These are phyloP conservation scores for Actinernus sp. DNA, from an alignment of 92 coral and sea anemone species.

Conservation along the genomic window DNA sequence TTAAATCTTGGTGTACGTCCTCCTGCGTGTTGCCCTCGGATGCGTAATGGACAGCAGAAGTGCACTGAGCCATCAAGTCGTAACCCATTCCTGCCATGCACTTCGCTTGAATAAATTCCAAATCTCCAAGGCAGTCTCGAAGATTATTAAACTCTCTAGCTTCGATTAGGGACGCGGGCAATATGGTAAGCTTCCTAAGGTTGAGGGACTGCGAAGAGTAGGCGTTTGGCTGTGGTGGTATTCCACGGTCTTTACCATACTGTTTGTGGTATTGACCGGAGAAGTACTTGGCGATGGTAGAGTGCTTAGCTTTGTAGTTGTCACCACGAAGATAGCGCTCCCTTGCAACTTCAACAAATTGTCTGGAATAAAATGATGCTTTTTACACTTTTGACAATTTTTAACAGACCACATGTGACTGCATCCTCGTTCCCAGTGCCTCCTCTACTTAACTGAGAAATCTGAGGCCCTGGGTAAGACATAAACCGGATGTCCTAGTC, in stretches of 20 bases:
- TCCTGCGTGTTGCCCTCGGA: conserved; percentile 10
- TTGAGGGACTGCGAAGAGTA: conserved; percentile 56
- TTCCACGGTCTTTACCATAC: conserved; percentile 45
- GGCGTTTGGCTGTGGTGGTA: conserved; percentile 65
- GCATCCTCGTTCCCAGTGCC: too few relatives aligned
- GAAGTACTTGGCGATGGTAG: conserved; percentile 55
- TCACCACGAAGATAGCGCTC: conserved; percentile 46
- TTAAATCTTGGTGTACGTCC: conserved; percentile 34
- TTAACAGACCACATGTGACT: too few relatives aligned
- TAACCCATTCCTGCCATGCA: conserved; percentile 78
- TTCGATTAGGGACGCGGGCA: conserved; percentile 54
- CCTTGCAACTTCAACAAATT: conserved; percentile 52
- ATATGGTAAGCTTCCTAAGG: conserved; percentile 58
- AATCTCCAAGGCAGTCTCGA: conserved; percentile 52
- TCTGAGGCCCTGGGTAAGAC: too few relatives aligned
- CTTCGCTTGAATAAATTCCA: conserved; percentile 63
- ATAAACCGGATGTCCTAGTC: too few relatives aligned
- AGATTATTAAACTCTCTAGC: conserved; percentile 41
- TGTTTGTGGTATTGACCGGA: conserved; percentile 44
- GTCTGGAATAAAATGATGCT: conserved; percentile 37
- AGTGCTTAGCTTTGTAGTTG: conserved; percentile 35
- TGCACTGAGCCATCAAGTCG: conserved; percentile 61
- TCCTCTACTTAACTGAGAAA: too few relatives aligned
- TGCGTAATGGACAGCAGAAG: conserved; percentile 51
- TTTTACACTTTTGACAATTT: too few relatives aligned